phyloP scores from a whole-genome alignment of 2,113 vertebrate genomes.

The Morphnarchus princeps region DNA sequence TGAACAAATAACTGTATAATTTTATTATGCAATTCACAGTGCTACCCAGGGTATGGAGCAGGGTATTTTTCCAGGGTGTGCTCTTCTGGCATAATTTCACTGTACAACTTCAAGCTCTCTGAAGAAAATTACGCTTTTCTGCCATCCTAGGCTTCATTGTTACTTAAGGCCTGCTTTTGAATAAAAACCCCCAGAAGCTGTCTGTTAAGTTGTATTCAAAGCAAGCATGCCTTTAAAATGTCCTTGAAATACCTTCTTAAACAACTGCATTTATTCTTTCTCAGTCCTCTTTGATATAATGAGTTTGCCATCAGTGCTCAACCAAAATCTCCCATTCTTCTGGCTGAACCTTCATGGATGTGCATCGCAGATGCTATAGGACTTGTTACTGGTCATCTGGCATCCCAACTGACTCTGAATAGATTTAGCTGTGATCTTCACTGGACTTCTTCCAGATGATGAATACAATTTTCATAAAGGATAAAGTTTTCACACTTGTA shows the following conservation, averaged over 20 bases:
- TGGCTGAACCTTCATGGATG: background rate
- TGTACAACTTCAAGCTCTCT: background rate
- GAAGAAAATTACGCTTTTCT: background rate
- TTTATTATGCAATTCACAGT: background rate
- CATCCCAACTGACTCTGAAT: background rate
- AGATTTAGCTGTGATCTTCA: background rate
- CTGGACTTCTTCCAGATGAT: background rate
- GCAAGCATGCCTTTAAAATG: background rate
- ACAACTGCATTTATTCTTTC: background rate
- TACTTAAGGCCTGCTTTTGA: background rate
- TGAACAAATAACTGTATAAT: background rate
- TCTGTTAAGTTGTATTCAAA: background rate
- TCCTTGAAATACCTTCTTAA: background rate
- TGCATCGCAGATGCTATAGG: background rate
- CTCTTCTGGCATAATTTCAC: background rate
- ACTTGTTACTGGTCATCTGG: background rate
- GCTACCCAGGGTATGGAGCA: background rate
- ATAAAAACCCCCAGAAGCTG: background rate
- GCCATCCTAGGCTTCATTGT: background rate
- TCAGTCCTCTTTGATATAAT: background rate
- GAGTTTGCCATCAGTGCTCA: background rate
- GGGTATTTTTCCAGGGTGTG: background rate
- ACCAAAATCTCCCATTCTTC: background rate
- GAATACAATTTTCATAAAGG: background rate
- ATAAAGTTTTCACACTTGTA: background rate